Base-by-base conservation (phyloP, 1,140 invertebrate genomes). In the Contarinia nasturtii region DNA sequence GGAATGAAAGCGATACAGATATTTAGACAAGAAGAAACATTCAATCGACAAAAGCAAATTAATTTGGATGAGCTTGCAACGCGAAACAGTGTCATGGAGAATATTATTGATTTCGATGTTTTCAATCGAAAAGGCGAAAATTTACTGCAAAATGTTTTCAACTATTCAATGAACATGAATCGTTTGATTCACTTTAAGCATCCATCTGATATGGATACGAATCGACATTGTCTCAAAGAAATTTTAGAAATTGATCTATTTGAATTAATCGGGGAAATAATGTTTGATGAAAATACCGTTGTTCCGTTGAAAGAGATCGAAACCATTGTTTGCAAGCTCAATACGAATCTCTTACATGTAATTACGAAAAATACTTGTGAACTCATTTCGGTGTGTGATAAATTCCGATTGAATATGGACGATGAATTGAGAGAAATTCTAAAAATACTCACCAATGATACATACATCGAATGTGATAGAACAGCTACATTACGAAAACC, bases 301-400 rank as follows among this genome's bases (percentile, higher is more conserved):
- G 53, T 70, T 5, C 68, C 73, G 15, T 72, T 72, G 1, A 50
- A 64, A 14, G 65, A 72, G 44, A 70, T 76, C 37, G 75, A 76
- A 53, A 46, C 54, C 1, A 61, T 72, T 50, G 72, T 74, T 12
- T 51, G 57, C 2, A 69, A 67, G 37, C 54, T 76, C 3, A 70
- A 72, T 56, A 57, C 76, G 18, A 75, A 76, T 63, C 63, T 76
- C 37, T 63, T 75, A 2, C 69, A 76, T 52, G 71, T 71, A 17
- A 68, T 76, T 14, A 65, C 71, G 7, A 54, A 67, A 1, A 74
- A 70, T 52, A 72, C 67, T 45, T 75, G 71, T 48, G 72, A 73
- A 1, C 67, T 34, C 44, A 46, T 41, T 41, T 1, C 20, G 37
- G 37, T 44, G 47, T 48, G 33, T 49, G 44, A 44, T 38, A 42